A percentile compares a stretch with the other conserved stretches of the same genome.
These are phyloP conservation scores for Pachyrhynchus sulphureomaculatus DNA, from an alignment of 1,140 invertebrate species.

Conservation along the genomic window DNA sequence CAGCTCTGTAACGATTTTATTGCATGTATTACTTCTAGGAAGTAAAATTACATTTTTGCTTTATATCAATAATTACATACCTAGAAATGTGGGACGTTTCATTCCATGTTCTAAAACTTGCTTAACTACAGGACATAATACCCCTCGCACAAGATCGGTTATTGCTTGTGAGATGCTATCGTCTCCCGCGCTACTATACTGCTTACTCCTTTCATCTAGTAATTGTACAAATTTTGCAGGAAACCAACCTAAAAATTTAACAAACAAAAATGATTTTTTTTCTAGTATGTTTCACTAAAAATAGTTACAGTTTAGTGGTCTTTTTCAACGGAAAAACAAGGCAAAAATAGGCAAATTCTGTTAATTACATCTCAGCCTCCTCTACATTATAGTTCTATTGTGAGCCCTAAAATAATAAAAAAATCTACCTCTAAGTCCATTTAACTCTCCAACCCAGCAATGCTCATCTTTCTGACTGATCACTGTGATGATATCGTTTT, in stretches of 20 bases:
- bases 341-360: too few relatives aligned
- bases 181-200: conserved; percentile 95
- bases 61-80: conserved; percentile 40
- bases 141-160: conserved; percentile 93
- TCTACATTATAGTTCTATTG: too few relatives aligned
- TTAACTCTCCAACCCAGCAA: conserved; percentile 99
- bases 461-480: conserved; percentile 98
- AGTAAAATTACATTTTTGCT: too few relatives aligned
- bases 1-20: too few relatives aligned
- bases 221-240: conserved; percentile 97
- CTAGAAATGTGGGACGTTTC: conserved; percentile 79
- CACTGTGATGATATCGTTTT: conserved; percentile 98
- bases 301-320: too few relatives aligned
- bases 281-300: too few relatives aligned
- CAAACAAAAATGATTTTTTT: neutral
- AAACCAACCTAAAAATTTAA: conserved; percentile 83
- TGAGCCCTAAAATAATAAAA: too few relatives aligned
- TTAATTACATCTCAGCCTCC: too few relatives aligned
- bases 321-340: too few relatives aligned
- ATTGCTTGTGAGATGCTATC: conserved; percentile 95
- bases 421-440: conserved; percentile 80
- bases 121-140: conserved; percentile 91
- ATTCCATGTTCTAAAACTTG: conserved; percentile 96
- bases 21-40: too few relatives aligned
- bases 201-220: conserved; percentile 94